These are phyloP conservation scores for Tarsius wallacei DNA, from an alignment of 2,797 vertebrate species.

Conservation along the genomic window DNA sequence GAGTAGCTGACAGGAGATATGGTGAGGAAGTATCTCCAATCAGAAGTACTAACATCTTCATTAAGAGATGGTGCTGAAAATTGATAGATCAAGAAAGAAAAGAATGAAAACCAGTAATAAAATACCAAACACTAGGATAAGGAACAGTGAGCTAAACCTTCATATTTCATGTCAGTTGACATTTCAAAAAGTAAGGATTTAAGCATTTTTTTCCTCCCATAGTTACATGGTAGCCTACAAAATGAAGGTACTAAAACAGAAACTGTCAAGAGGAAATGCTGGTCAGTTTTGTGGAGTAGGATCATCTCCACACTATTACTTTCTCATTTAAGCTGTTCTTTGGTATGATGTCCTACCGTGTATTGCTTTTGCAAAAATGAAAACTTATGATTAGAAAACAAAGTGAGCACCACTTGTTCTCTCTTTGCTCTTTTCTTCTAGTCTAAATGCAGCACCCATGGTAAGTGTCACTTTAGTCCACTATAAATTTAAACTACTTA, in stretches of 20 bases:
- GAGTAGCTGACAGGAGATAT: not conserved
- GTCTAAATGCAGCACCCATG: not conserved
- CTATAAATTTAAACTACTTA: slow-evolving; percentile 23
- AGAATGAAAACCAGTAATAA: not conserved
- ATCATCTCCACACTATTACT: not conserved
- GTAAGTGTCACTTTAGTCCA: not conserved
- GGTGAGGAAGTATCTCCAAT: not conserved
- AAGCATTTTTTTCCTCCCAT: not conserved
- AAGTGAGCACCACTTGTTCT: not conserved
- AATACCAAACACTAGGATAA: not conserved
- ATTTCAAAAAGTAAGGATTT: not conserved
- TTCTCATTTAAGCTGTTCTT: not conserved
- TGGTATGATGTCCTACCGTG: not conserved
- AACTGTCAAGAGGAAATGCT: not conserved
- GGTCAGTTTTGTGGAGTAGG: not conserved
- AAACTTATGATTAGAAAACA: not conserved
- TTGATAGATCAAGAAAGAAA: not conserved
- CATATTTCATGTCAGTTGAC: not conserved
- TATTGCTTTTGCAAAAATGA: not conserved
- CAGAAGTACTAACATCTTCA: not conserved
- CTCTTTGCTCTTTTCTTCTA: not conserved
- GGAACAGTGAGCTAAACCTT: not conserved
- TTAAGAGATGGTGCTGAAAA: not conserved
- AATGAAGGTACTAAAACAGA: not conserved
- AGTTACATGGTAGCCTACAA: not conserved